These are phyloP conservation scores for Drosophila incognita DNA, from an alignment of 2,888 invertebrate species.

Conservation along the genomic window DNA sequence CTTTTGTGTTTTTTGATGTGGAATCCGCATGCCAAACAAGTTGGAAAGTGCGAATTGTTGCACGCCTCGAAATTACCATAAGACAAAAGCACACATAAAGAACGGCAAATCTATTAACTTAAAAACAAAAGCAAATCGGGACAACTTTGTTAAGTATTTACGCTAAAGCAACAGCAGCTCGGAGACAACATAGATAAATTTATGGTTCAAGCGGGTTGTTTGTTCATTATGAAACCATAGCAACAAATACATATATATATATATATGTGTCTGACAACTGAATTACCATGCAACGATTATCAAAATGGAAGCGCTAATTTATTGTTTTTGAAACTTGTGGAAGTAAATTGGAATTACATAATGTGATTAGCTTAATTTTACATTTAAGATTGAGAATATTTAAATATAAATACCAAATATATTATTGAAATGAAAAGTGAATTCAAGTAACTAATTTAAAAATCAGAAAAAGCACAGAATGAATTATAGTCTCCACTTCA, in stretches of 20 bases:
- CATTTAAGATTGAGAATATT: background rate
- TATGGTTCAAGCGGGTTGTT: constrained; percentile 13
- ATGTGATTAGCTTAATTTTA: background rate
- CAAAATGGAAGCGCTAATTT: background rate
- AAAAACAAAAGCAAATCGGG: constrained; percentile 16
- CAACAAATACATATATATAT: background rate
- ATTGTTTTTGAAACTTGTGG: background rate
- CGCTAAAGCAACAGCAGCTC: constrained; percentile 13
- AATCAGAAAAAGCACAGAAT: background rate
- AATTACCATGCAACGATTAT: background rate
- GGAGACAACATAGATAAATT: constrained; percentile 37
- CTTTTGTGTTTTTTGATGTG: constrained; percentile 38
- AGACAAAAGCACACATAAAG: constrained; percentile 31
- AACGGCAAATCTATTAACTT: constrained; percentile 19
- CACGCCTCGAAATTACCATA: constrained; percentile 77
- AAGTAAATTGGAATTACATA: background rate
- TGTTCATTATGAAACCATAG: constrained; percentile 21
- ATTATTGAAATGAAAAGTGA: background rate
- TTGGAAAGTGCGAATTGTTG: constrained; percentile 83
- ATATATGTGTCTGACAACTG: background rate
- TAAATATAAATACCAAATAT: background rate
- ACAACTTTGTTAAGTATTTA: constrained; percentile 18
- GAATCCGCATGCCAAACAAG: constrained; percentile 64
- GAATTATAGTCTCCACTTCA: background rate
- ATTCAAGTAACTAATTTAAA: background rate